A percentile compares a stretch with the other conserved stretches of the same genome.
Conservation (phyloP, 2,888 invertebrate species). For the Endomychus coccineus region DNA sequence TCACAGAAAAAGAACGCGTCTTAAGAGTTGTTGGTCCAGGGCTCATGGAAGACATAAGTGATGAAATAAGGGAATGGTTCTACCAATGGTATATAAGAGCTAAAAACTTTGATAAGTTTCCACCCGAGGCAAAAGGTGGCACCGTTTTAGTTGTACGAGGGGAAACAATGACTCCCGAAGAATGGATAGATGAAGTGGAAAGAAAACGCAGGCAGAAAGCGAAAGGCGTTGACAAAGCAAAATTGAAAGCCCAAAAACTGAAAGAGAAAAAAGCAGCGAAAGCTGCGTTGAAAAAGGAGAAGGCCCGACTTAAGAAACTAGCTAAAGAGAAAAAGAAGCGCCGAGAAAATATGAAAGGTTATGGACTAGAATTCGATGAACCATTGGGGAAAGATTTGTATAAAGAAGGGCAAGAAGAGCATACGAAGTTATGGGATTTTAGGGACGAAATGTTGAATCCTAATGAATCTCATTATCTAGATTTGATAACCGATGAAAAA, state of each 20-base stretch:
- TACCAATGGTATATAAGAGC: constrained; percentile 54
- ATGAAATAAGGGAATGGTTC: constrained; percentile 71
- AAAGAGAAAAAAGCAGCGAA: constrained; percentile 45
- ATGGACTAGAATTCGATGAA: constrained; percentile 23
- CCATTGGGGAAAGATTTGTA: constrained; percentile 24
- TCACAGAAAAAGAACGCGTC: constrained; percentile 48
- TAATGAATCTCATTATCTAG: constrained; percentile 54
- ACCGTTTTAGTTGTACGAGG: constrained; percentile 51
- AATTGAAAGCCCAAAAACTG: constrained; percentile 23
- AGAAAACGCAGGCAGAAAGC: constrained; percentile 31
- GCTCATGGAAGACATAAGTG: constrained; percentile 67
- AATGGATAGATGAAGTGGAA: constrained; percentile 46
- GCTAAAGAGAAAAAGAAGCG: constrained; percentile 27
- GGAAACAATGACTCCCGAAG: constrained; percentile 53
- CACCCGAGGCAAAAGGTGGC: constrained; percentile 66
- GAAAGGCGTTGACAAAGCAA: constrained; percentile 25
- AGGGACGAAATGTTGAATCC: constrained; percentile 49
- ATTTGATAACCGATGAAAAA: constrained; percentile 59
- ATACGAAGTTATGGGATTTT: constrained; percentile 46
- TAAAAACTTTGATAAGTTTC: constrained; percentile 63
- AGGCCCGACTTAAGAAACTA: constrained; percentile 30
- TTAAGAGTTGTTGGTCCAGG: constrained; percentile 49
- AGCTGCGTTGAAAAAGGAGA: constrained; percentile 26
- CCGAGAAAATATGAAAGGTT: constrained; percentile 15
- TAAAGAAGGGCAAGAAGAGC: constrained; percentile 43